A percentile compares a stretch with the other conserved stretches of the same genome.
These are phyloP conservation scores for Vidua chalybeata DNA, from an alignment of 2,113 vertebrate species.

Conservation along the genomic window DNA sequence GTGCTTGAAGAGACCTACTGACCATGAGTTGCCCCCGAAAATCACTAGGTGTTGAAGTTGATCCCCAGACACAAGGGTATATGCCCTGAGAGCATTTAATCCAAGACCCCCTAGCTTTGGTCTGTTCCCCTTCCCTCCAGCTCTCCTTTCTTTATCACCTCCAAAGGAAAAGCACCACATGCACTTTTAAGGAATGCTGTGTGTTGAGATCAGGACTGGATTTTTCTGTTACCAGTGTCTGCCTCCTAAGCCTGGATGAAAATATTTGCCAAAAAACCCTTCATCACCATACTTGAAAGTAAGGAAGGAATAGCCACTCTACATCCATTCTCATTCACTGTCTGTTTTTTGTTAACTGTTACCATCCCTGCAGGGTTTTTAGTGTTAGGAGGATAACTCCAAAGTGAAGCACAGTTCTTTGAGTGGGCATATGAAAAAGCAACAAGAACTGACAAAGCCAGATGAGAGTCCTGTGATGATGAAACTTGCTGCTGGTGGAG, in stretches of 20 bases:
- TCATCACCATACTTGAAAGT: background rate
- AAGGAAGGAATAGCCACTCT: background rate
- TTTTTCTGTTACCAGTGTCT: background rate
- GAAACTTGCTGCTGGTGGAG: background rate
- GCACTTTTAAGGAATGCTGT: background rate
- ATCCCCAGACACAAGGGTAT: background rate
- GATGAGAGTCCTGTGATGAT: background rate
- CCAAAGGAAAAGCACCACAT: background rate
- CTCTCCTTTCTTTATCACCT: background rate
- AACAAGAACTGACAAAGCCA: background rate
- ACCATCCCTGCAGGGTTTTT: background rate
- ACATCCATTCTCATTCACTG: constrained; percentile 10
- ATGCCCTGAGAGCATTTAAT: background rate
- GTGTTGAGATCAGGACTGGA: background rate
- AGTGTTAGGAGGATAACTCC: background rate
- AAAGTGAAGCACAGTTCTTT: background rate
- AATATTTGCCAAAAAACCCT: background rate
- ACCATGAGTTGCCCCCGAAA: background rate
- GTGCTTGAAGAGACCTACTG: background rate
- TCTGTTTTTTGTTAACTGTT: background rate
- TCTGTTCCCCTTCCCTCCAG: background rate
- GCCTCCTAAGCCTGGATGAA: background rate
- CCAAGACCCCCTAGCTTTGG: background rate
- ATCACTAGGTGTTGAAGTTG: background rate
- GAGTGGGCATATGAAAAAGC: background rate